These are phyloP conservation scores for Perccottus glenii DNA, from an alignment of 2,113 vertebrate species.

Conservation along the genomic window DNA sequence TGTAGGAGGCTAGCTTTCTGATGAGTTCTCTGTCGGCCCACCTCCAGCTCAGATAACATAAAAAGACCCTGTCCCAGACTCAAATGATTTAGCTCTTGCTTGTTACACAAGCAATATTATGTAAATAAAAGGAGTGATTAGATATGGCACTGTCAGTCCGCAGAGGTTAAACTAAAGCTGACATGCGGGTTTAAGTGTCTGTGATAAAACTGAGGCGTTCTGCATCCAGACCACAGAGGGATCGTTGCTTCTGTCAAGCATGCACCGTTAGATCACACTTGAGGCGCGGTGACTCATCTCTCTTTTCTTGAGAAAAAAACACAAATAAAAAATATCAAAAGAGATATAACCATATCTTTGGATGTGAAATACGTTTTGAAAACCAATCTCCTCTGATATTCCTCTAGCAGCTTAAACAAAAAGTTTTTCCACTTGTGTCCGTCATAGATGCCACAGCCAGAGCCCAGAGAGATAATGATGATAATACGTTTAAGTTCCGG, in stretches of 20 bases:
- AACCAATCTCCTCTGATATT: conserved; percentile 8
- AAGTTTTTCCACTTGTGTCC: conserved; percentile 21
- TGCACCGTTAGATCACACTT: conserved; percentile 54
- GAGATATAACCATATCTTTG: conserved; percentile 3
- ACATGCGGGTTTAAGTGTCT: conserved; percentile 54
- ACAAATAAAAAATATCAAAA: conserved; percentile 20
- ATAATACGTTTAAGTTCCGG: conserved; percentile 69
- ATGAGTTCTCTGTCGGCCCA: conserved; percentile 32
- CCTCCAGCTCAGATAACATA: conserved; percentile 29
- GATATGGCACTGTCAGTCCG: conserved; percentile 48
- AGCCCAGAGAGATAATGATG: conserved; percentile 67
- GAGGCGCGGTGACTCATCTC: conserved; percentile 60
- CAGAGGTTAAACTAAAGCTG: conserved; percentile 37
- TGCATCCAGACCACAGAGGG: conserved; percentile 65
- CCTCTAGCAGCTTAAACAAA: conserved; percentile 22
- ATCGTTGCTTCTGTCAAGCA: conserved; percentile 55
- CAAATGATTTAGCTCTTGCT: conserved; percentile 35
- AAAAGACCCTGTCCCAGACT: conserved; percentile 17
- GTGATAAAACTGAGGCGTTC: conserved; percentile 46
- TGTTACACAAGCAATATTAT: conserved; percentile 30
- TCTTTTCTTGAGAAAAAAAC: conserved; percentile 27
- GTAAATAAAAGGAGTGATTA: conserved; percentile 53
- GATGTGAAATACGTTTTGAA: conserved; percentile 4
- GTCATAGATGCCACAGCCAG: conserved; percentile 53
- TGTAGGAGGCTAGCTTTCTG: conserved; percentile 31